These are phyloP conservation scores for Poecilobothrus nobilitatus DNA, from an alignment of 2,888 invertebrate species.

Conservation along the genomic window DNA sequence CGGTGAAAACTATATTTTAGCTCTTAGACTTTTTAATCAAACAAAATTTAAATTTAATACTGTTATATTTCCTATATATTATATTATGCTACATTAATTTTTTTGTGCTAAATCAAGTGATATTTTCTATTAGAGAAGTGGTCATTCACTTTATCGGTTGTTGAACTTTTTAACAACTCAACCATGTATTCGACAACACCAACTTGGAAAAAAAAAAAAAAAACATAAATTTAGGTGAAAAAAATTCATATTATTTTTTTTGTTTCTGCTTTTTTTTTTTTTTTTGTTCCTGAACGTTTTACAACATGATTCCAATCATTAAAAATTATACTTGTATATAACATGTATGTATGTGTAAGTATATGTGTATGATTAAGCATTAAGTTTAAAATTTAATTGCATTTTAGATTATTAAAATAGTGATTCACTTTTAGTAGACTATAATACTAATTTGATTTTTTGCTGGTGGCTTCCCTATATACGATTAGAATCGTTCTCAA, in stretches of 20 bases:
- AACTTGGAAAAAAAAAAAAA: no score
- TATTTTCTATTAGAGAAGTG: neutral
- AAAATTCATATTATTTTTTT: neutral
- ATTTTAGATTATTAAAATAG: neutral
- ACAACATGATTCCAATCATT: neutral
- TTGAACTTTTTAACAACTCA: neutral
- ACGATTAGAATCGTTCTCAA: no score
- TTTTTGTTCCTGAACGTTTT: neutral
- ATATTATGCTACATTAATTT: no score
- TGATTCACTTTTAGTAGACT: neutral
- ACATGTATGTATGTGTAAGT: neutral
- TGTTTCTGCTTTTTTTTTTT: neutral
- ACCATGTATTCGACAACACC: neutral
- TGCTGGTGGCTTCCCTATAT: no score
- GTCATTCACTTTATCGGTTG: slow-evolving; percentile 2
- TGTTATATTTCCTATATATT: no score
- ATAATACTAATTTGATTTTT: no score
- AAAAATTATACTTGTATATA: neutral
- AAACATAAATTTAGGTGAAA: neutral
- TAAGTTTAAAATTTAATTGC: neutral
- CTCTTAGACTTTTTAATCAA: no score
- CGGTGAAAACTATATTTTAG: no score
- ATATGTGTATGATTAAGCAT: neutral
- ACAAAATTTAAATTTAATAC: no score
- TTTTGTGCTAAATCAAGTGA: neutral